phyloP scores from a whole-genome alignment of 2,113 vertebrate species.

The Pterophyllum scalare region DNA sequence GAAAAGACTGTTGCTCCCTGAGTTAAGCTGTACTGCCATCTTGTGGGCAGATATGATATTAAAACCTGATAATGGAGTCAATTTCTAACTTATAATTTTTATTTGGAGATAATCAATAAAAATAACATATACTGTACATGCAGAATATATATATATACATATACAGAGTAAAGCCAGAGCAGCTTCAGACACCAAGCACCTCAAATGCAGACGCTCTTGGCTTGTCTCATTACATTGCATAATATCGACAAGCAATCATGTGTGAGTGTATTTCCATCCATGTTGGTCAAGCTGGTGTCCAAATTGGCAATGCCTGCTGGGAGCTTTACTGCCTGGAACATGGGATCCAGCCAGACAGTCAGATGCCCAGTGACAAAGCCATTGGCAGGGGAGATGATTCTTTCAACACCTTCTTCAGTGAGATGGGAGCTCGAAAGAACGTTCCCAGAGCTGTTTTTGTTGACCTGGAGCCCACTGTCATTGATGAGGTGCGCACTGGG shows the following conservation, averaged over 20 bases:
- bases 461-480: constrained; percentile 81
- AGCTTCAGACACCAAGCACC: too few relatives aligned
- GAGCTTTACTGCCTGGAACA: constrained; percentile 80
- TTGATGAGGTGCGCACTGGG: constrained; percentile 84
- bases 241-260: too few relatives aligned
- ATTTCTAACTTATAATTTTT: not conserved
- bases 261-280: constrained; percentile 82
- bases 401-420: constrained; percentile 81
- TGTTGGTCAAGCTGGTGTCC: constrained; percentile 80
- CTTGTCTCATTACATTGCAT: too few relatives aligned
- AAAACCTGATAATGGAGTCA: not conserved
- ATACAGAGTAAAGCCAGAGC: too few relatives aligned
- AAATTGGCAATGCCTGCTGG: constrained; percentile 82
- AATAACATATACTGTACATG: not conserved
- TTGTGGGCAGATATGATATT: not conserved
- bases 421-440: constrained; percentile 80
- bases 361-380: constrained; percentile 81
- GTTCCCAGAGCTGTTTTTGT: constrained; percentile 83
- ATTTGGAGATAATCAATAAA: not conserved
- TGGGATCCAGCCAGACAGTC: constrained; percentile 79
- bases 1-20: not conserved
- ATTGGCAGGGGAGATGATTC: constrained; percentile 79
- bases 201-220: too few relatives aligned
- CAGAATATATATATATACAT: too few relatives aligned
- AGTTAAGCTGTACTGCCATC: constrained; percentile 9